Evolutionary conservation across 1,140 invertebrate genomes (phyloP), one percentile per base, ranked within the genome.

Genomic region (Bombus superbus): DNA sequence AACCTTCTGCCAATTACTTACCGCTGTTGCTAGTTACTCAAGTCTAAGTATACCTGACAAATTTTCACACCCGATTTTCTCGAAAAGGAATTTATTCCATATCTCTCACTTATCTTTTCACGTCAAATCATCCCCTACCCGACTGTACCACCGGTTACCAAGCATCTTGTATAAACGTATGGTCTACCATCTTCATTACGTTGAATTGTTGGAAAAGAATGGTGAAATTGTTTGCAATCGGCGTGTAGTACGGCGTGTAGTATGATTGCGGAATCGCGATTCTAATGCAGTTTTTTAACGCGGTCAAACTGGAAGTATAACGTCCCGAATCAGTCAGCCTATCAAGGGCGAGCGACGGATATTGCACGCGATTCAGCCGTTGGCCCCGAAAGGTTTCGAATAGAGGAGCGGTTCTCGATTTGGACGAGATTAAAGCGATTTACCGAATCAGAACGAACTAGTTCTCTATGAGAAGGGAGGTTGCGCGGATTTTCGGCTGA

Each of bases 401-500:
- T 81, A 53, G 59, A 87, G 86, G 86, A 80, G 77, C 83, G 78
- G 89, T 78, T 78, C 71, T 88, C 89, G 90, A 90, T 88, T 90
- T 80, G 81, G 81, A 78, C 87, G 81, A 88, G 89, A 90, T 90
- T 86, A 90, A 91, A 90, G 81, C 89, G 90, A 91, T 90, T 91
- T 90, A 85, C 89, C 84, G 89, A 88, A 90, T 90, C 81, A 90
- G 87, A 86, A 90, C 69, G 80, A 80, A 85, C 87, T 89, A 76
- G 88, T 90, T 86, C 86, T 88, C 88, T 90, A 88, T 83, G 89
- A 90, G 79, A 81, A 87, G 80, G 69, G 81, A 82, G 79, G 81
- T 87, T 83, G 81, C 81, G 75, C 73, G 83, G 84, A 91, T 90
- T 90, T 92, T 90, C 85, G 77, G 59, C 47, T 62, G 59, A 79